Evolutionary conservation across 2,797 vertebrate species (phyloP).

Genomic region (Staurois parvus): DNA sequence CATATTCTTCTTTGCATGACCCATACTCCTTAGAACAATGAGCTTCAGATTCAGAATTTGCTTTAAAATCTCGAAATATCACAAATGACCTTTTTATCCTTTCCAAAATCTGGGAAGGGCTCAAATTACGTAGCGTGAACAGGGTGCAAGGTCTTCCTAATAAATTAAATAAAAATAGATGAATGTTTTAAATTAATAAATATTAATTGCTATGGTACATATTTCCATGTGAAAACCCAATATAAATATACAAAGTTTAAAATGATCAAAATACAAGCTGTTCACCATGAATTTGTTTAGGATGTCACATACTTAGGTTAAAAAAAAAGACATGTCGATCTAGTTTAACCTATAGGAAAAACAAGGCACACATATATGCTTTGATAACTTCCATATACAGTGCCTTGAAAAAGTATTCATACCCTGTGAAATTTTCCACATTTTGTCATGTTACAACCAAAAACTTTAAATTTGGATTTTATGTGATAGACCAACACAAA

Average conservation of each 20-base stretch:
- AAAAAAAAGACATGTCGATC: no score
- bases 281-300: background rate
- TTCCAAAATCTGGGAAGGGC: background rate
- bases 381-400: no score
- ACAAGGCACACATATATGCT: no score
- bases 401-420: no score
- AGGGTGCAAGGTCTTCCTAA: background rate
- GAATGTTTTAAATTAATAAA: no score
- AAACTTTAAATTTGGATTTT: no score
- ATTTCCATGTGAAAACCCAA: background rate
- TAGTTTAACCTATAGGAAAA: no score
- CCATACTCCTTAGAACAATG: background rate
- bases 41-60: background rate
- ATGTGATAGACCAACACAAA: no score
- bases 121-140: background rate
- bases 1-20: no score
- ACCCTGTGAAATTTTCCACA: no score
- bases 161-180: background rate
- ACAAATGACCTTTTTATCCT: background rate
- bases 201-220: no score
- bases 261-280: background rate
- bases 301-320: background rate
- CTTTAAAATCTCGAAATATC: background rate
- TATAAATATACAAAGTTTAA: background rate
- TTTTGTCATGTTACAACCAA: no score